Base-by-base conservation (phyloP, 2,113 vertebrate genomes). In the Lepus americanus region DNA sequence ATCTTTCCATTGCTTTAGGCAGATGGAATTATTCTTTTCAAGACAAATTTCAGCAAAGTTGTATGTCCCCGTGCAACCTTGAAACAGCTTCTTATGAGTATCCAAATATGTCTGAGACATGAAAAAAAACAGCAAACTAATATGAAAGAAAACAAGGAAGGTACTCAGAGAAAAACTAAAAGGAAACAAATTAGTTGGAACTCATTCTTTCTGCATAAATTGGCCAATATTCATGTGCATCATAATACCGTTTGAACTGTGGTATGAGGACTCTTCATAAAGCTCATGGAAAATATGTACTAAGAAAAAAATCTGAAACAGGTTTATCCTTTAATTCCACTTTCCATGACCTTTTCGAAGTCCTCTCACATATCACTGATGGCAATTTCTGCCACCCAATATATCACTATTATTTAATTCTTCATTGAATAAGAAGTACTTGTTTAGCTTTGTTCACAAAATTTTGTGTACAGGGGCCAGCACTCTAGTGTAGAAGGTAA, bases 21-120 rank as follows among this genome's bases (percentile, higher is more conserved):
- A 94, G 39, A 72, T 67, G 14, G n/a, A 66, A 36, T 53, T 94
- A 11, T 92, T 92, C 29, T 82, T 55, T 95, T 92, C 29, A 31
- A 25, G 2, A 31, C n/a, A 90, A 59, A 66, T 94, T 95, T 55
- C 31, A 84, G 31, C 33, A 90, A 81, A 70, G 89, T 67, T 84
- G 6, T 76, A 4, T 69, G 22, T 44, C 17, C 11, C 19, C 7
- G 66, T 33, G 49, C 39, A 87, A 6, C 49, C 39, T 73, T 82
- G 69, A 90, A 80, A 66, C 1, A 25, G 3, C 17, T 2, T n/a
- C 33, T 14, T 27, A 10, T 95, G 33, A 5, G 7, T 63, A 39
- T 70, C 19, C 22, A n/a, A 27, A 89, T 31, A 79, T 87, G 72
- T 95, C 55, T 91, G 23, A 93, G 31, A 87, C 20, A 53, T 13